A percentile compares a stretch with the other conserved stretches of the same genome.
Conservation (phyloP, 2,888 invertebrate species). For the Dioctria linearis region DNA sequence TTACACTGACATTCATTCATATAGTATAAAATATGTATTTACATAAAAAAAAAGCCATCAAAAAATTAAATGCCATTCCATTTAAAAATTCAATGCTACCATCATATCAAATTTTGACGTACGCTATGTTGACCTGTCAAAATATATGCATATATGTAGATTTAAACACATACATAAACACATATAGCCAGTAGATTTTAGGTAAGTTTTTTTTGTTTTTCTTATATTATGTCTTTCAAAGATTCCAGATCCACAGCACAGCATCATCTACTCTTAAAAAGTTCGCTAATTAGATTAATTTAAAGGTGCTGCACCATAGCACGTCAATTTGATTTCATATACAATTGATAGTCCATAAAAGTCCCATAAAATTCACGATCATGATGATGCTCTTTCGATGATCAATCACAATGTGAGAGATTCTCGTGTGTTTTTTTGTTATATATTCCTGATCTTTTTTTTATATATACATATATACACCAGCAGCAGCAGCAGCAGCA, state of each 20-base stretch:
- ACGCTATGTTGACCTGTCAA: constrained; percentile 15
- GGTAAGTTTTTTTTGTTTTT: no score
- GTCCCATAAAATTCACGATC: constrained; percentile 53
- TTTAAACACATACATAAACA: no score
- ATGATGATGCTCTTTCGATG: constrained; percentile 12
- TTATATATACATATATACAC: constrained; percentile 18
- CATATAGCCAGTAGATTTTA: no score
- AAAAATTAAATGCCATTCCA: background rate
- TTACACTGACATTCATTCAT: background rate
- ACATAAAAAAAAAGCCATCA: background rate
- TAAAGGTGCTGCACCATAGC: constrained; percentile 42
- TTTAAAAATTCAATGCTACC: background rate
- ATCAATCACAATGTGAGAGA: constrained; percentile 49
- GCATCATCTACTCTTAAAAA: constrained; percentile 1
- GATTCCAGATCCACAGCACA: background rate
- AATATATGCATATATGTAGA: constrained; percentile 2
- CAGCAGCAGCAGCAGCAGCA: constrained; percentile 10
- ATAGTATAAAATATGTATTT: no score
- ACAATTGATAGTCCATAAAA: constrained; percentile 51
- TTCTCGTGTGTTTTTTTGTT: background rate
- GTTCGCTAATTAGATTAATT: constrained; percentile 52
- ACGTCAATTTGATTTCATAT: constrained; percentile 44
- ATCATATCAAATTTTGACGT: background rate
- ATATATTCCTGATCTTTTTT: background rate
- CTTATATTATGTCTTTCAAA: background rate